phyloP scores from a whole-genome alignment of 2,113 vertebrate species.

The Colinus virginianus region DNA sequence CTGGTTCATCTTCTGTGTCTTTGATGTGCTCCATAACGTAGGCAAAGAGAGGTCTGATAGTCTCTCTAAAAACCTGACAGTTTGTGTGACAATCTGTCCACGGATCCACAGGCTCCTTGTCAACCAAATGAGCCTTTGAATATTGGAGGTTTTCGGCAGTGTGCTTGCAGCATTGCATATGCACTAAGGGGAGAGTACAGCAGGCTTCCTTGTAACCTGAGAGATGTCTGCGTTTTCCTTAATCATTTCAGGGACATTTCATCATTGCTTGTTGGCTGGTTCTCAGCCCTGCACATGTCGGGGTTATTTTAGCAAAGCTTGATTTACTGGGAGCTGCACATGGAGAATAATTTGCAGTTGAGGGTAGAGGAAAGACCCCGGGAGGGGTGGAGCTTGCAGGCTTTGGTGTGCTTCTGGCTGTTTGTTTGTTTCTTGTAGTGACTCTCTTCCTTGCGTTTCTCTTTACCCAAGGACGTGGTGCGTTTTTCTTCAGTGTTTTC shows the following conservation, averaged over 20 bases:
- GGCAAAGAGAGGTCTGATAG: slow-evolving; percentile 75
- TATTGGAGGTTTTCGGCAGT: slow-evolving; percentile 53
- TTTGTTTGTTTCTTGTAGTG: neutral
- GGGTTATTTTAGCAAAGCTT: slow-evolving; percentile 58
- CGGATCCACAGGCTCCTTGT: slow-evolving; percentile 64
- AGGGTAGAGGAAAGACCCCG: slow-evolving; percentile 25
- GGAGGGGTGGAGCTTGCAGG: neutral
- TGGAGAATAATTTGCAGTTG: slow-evolving; percentile 40
- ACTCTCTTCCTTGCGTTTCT: neutral
- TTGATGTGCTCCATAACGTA: slow-evolving; percentile 55
- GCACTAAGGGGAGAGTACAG: slow-evolving; percentile 44
- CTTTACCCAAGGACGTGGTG: neutral
- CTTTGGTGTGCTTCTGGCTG: neutral
- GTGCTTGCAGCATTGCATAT: slow-evolving; percentile 45
- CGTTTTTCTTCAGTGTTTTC: neutral
- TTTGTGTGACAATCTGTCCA: slow-evolving; percentile 79
- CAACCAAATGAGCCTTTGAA: slow-evolving; percentile 73
- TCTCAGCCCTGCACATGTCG: slow-evolving; percentile 56
- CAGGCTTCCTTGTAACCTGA: slow-evolving; percentile 56
- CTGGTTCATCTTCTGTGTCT: slow-evolving; percentile 70
- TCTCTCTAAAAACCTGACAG: slow-evolving; percentile 81
- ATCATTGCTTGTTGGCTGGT: slow-evolving; percentile 68
- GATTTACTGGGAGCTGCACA: slow-evolving; percentile 26
- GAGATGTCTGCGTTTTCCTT: slow-evolving; percentile 63
- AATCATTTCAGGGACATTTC: slow-evolving; percentile 71